Percentiles rank a stretch among this genome's conserved stretches.
These are phyloP conservation scores for Stichodactyla helianthus DNA, from an alignment of 64 coral and sea anemone species.

Conservation along the genomic window DNA sequence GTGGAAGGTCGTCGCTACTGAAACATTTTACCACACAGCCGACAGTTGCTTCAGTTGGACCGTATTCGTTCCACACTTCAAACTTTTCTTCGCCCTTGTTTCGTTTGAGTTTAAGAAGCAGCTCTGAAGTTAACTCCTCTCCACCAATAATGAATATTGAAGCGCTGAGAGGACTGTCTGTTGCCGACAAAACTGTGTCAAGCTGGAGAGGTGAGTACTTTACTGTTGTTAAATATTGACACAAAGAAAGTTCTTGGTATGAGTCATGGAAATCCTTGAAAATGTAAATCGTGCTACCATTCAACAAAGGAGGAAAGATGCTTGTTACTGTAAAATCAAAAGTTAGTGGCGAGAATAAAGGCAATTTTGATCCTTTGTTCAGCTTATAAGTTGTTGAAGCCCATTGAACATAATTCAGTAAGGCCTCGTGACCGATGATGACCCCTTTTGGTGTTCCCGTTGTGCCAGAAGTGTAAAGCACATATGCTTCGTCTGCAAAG, in stretches of 20 bases:
- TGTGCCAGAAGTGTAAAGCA: constrained; percentile 1
- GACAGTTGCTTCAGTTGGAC: constrained; percentile 7
- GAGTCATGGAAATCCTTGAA: not conserved
- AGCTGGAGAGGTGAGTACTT: not conserved
- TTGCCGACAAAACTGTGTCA: not conserved
- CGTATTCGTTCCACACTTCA: constrained; percentile 9
- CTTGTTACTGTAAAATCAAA: constrained; percentile 11
- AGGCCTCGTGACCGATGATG: not conserved
- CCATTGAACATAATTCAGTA: not conserved
- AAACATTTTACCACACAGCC: not conserved
- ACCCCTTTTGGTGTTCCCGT: constrained; percentile 1
- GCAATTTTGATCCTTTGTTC: not conserved
- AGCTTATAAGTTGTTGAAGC: not conserved
- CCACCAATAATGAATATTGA: constrained; percentile 5
- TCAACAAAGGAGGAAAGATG: not conserved
- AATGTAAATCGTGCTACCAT: not conserved
- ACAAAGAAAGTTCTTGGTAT: not conserved
- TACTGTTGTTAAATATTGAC: not conserved
- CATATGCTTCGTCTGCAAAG: not conserved
- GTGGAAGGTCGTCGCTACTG: not conserved
- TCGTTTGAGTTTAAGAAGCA: not conserved
- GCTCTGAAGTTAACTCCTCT: constrained; percentile 1
- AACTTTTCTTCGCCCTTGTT: not conserved
- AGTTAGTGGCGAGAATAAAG: not conserved
- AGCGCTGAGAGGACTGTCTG: not conserved